Evolutionary conservation across 2,113 vertebrate species (phyloP).

Genomic region (Cranoglanis bouderius): DNA sequence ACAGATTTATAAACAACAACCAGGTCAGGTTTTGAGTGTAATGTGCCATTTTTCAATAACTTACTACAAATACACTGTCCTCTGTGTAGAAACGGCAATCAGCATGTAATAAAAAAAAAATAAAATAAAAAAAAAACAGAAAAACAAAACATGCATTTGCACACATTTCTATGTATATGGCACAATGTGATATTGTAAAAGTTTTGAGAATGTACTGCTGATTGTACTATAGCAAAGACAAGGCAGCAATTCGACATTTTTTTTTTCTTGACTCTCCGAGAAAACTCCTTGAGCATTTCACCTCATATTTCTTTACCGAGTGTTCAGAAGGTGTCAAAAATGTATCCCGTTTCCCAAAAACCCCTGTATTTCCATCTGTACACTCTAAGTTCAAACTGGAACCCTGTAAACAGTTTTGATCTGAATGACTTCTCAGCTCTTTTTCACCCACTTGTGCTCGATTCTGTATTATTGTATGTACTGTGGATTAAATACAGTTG

Average conservation of each 20-base stretch:
- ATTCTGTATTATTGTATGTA: constrained; percentile 78
- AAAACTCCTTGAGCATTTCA: not conserved
- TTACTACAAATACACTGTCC: constrained; percentile 14
- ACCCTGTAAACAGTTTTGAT: constrained; percentile 28
- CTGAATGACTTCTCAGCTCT: constrained; percentile 57
- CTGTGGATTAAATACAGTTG: constrained; percentile 81
- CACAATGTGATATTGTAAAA: constrained; percentile 3
- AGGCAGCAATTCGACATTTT: not conserved
- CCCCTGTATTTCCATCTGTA: not conserved
- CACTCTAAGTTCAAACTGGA: not conserved
- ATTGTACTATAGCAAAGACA: not conserved
- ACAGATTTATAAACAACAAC: not conserved
- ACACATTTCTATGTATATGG: constrained; percentile 6
- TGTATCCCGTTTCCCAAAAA: not conserved
- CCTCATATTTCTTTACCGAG: not conserved
- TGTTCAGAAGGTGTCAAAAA: constrained; percentile 11
- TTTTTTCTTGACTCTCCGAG: not conserved
- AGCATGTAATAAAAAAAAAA: not conserved
- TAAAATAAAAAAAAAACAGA: not conserved
- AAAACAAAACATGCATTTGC: not conserved
- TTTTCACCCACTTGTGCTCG: constrained; percentile 76
- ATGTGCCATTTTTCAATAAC: constrained; percentile 19
- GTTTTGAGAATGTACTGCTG: not conserved
- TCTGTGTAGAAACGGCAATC: constrained; percentile 27
- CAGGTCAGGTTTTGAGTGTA: constrained; percentile 12